Evolutionary conservation across 2,797 vertebrate species (phyloP).

Genomic region (Halcyon chelicuti): DNA sequence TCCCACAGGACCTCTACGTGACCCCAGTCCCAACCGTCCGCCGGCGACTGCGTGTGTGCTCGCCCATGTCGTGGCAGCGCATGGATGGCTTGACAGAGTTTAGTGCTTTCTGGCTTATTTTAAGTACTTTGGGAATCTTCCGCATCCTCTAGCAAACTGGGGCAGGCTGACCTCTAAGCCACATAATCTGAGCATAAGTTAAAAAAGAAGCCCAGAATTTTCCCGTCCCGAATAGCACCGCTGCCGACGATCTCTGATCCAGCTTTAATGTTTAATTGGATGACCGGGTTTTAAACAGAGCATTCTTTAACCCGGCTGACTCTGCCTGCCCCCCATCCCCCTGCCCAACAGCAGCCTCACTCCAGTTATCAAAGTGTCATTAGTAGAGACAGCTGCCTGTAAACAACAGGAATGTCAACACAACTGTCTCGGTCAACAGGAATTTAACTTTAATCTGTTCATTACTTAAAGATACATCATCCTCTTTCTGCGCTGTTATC

Average conservation of each 20-base stretch:
- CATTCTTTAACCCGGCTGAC: slow-evolving; percentile 58
- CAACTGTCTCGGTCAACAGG: slow-evolving; percentile 73
- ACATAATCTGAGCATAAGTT: slow-evolving; percentile 48
- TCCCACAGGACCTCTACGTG: slow-evolving; percentile 45
- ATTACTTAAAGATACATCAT: slow-evolving; percentile 73
- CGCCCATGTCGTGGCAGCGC: slow-evolving; percentile 6
- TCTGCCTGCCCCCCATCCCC: slow-evolving; percentile 51
- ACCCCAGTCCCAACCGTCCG: slow-evolving; percentile 43
- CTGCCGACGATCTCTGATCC: background rate
- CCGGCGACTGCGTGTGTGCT: background rate
- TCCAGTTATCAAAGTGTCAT: slow-evolving; percentile 78
- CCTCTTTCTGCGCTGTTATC: slow-evolving; percentile 62
- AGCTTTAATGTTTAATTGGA: slow-evolving; percentile 61
- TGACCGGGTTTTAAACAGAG: slow-evolving; percentile 62
- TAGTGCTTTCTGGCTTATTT: slow-evolving; percentile 12
- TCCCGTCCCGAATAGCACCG: background rate
- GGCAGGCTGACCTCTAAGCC: background rate
- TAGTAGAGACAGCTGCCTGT: slow-evolving; percentile 77
- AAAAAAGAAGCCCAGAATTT: slow-evolving; percentile 43
- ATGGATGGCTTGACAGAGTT: slow-evolving; percentile 35
- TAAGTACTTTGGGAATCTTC: slow-evolving; percentile 46
- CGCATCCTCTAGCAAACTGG: background rate
- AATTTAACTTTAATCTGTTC: slow-evolving; percentile 78
- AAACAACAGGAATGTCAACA: slow-evolving; percentile 77
- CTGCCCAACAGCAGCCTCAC: slow-evolving; percentile 64